These are phyloP conservation scores for Syngnathoides biaculeatus DNA, from an alignment of 2,113 vertebrate species.

Conservation along the genomic window DNA sequence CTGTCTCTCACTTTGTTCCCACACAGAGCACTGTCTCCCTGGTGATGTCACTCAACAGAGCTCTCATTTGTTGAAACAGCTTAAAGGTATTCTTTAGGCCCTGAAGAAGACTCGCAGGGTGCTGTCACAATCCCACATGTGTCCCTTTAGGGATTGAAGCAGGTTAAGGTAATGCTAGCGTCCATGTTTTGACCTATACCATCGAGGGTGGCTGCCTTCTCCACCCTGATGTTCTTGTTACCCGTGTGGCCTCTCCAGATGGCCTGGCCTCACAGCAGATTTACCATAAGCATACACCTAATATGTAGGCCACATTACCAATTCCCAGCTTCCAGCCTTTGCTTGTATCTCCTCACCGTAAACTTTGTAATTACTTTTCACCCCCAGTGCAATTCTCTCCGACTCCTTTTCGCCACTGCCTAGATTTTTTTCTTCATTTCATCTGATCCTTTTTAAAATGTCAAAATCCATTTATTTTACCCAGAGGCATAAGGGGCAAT, in stretches of 20 bases:
- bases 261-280: slow-evolving; percentile 33
- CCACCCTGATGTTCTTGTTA: slow-evolving; percentile 48
- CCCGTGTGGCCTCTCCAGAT: slow-evolving; percentile 42
- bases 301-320: slow-evolving; percentile 55
- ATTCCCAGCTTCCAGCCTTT: slow-evolving; percentile 7
- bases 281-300: slow-evolving; percentile 55
- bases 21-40: slow-evolving; percentile 8
- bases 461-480: slow-evolving; percentile 64
- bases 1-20: slow-evolving; percentile 19
- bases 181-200: slow-evolving; percentile 19
- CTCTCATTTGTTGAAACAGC: slow-evolving; percentile 45
- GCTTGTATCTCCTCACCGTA: neutral
- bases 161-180: slow-evolving; percentile 48
- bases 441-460: slow-evolving; percentile 54
- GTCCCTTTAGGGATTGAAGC: slow-evolving; percentile 20
- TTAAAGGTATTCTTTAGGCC: slow-evolving; percentile 49
- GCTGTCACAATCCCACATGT: slow-evolving; percentile 10
- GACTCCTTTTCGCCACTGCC: slow-evolving; percentile 38
- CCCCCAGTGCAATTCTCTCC: slow-evolving; percentile 59
- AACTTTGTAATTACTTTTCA: slow-evolving; percentile 57
- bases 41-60: slow-evolving; percentile 47
- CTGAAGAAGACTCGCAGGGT: slow-evolving; percentile 20
- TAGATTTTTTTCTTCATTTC: slow-evolving; percentile 40
- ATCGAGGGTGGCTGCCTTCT: slow-evolving; percentile 22
- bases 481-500: slow-evolving; percentile 45